Percentiles rank a stretch among this genome's conserved stretches.
These are phyloP conservation scores for Electrophaes corylata DNA, from an alignment of 2,888 invertebrate species.

Conservation along the genomic window DNA sequence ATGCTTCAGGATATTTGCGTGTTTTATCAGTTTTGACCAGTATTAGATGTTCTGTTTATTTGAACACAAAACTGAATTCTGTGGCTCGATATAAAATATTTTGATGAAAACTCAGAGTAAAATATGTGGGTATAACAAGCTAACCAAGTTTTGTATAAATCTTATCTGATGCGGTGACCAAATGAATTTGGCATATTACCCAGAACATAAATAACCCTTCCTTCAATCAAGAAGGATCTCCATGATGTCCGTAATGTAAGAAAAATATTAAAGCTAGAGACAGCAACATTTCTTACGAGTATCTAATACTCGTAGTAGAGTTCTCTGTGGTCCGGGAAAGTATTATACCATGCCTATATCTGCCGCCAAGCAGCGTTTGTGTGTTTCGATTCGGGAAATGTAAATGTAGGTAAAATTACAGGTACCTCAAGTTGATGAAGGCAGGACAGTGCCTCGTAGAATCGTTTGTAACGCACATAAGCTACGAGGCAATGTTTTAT, in stretches of 20 bases:
- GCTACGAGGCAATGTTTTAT: too few relatives aligned
- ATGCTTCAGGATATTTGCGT: neutral
- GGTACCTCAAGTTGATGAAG: too few relatives aligned
- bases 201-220: conserved; percentile 16
- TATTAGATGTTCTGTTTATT: too few relatives aligned
- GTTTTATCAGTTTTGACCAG: neutral
- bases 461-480: too few relatives aligned
- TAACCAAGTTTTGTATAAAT: conserved; percentile 9
- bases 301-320: too few relatives aligned
- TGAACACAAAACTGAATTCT: neutral
- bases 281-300: neutral
- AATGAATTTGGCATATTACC: conserved; percentile 16
- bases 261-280: conserved; percentile 8
- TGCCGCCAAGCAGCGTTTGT: too few relatives aligned
- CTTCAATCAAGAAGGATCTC: conserved; percentile 14
- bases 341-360: too few relatives aligned
- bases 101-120: neutral
- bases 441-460: too few relatives aligned
- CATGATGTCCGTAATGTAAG: neutral
- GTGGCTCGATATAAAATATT: neutral
- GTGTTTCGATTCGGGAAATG: too few relatives aligned
- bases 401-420: too few relatives aligned
- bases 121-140: neutral
- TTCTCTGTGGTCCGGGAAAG: too few relatives aligned
- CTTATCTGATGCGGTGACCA: conserved; percentile 12